These are phyloP conservation scores for Muschampia plurimacula DNA, from an alignment of 2,888 invertebrate genomes.

Conservation along the genomic window DNA sequence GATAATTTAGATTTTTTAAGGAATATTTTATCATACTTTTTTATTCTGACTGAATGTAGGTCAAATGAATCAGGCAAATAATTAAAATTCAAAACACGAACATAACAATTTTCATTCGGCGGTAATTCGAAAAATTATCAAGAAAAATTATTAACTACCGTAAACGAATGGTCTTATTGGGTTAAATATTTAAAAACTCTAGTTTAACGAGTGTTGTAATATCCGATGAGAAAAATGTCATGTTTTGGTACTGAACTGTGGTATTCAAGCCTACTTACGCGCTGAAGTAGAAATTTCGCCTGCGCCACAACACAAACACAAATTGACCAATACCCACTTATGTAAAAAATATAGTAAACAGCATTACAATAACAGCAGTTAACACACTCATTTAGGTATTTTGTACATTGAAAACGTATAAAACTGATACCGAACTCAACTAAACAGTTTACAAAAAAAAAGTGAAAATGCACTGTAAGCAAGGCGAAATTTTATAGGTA, in stretches of 20 bases:
- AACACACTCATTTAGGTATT: conserved; percentile 3
- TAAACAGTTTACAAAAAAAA: no score
- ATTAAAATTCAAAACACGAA: no score
- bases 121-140: neutral
- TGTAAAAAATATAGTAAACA: neutral
- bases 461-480: no score
- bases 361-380: neutral
- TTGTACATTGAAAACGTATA: neutral
- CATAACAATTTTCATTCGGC: neutral
- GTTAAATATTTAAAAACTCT: neutral
- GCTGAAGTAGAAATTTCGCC: conserved; percentile 21
- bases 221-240: conserved; percentile 3
- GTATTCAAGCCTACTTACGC: conserved; percentile 24
- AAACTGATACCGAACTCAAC: no score
- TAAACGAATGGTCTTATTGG: neutral
- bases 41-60: neutral
- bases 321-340: conserved; percentile 4
- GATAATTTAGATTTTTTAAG: no score
- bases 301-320: neutral
- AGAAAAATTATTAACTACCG: neutral
- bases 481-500: no score
- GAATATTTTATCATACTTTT: neutral
- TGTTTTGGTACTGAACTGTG: conserved; percentile 11
- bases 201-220: conserved; percentile 6
- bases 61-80: no score